A percentile compares a stretch with the other conserved stretches of the same genome.
phyloP scores from a whole-genome alignment of 2,113 vertebrate genomes.

The Junco hyemalis region DNA sequence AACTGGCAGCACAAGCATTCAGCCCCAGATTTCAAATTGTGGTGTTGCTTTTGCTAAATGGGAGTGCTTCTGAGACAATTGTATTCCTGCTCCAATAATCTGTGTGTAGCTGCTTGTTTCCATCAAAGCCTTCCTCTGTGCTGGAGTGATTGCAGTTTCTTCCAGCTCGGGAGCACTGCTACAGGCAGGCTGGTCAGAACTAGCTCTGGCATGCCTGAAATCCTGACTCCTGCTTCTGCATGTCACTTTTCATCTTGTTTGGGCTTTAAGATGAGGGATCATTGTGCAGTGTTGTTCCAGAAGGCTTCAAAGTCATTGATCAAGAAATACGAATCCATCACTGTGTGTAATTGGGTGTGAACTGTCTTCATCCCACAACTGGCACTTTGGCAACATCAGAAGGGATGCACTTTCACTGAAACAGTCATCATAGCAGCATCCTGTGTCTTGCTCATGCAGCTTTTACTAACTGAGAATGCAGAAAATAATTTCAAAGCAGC shows the following conservation, averaged over 20 bases:
- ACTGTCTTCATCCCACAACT: not conserved
- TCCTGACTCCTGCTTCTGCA: not conserved
- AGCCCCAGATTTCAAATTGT: not conserved
- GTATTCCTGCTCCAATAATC: not conserved
- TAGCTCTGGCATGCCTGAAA: not conserved
- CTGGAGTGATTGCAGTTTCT: not conserved
- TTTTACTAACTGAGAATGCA: not conserved
- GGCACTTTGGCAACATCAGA: not conserved
- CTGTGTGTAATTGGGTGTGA: conserved; percentile 5
- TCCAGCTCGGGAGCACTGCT: not conserved
- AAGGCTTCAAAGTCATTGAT: not conserved
- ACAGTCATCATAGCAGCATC: not conserved
- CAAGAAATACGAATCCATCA: not conserved
- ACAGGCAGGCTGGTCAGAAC: not conserved
- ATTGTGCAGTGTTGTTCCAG: not conserved
- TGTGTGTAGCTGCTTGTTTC: not conserved
- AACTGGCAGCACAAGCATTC: not conserved
- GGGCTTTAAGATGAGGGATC: not conserved
- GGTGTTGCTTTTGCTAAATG: not conserved
- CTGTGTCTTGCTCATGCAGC: not conserved
- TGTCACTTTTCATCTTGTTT: not conserved
- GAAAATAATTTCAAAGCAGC: not conserved
- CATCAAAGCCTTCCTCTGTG: not conserved
- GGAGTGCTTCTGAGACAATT: not conserved
- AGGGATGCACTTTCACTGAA: not conserved